Percentiles rank a stretch among this genome's conserved stretches.
phyloP scores from a whole-genome alignment of 2,797 vertebrate genomes.

The Tachyglossus aculeatus region DNA sequence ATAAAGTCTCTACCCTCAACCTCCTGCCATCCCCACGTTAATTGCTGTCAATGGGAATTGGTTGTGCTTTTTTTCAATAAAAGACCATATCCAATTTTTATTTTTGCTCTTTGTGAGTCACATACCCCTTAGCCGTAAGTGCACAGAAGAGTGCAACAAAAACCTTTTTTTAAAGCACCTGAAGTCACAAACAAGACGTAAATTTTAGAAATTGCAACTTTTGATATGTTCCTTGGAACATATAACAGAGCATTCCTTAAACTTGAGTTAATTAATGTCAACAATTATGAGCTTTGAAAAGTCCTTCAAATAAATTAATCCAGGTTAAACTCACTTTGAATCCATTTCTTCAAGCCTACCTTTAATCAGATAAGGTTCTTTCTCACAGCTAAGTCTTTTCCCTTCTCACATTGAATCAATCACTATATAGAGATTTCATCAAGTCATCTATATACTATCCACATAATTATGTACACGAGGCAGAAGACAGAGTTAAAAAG shows the following conservation, averaged over 20 bases:
- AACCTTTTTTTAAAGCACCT: background rate
- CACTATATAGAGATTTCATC: too few species aligned
- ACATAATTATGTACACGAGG: background rate
- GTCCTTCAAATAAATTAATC: background rate
- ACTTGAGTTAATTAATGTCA: background rate
- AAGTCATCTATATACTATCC: too few species aligned
- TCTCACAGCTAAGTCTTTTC: too few species aligned
- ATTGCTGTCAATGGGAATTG: background rate
- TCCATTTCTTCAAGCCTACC: background rate
- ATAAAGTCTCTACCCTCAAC: background rate
- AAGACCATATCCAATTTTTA: too few species aligned
- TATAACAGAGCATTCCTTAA: background rate
- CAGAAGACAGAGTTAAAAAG: fast-evolving
- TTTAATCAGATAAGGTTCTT: background rate
- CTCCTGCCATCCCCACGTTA: background rate
- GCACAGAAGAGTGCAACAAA: too few species aligned
- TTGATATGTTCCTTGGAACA: too few species aligned
- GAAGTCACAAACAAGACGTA: background rate
- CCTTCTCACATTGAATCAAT: too few species aligned
- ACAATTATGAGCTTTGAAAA: background rate
- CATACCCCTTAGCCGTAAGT: too few species aligned
- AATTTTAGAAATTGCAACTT: background rate
- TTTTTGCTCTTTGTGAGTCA: too few species aligned
- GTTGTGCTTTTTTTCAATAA: background rate
- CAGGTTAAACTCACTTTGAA: background rate